Base-by-base conservation (phyloP, 2,888 invertebrate species). In the Cheilosia grossa region DNA sequence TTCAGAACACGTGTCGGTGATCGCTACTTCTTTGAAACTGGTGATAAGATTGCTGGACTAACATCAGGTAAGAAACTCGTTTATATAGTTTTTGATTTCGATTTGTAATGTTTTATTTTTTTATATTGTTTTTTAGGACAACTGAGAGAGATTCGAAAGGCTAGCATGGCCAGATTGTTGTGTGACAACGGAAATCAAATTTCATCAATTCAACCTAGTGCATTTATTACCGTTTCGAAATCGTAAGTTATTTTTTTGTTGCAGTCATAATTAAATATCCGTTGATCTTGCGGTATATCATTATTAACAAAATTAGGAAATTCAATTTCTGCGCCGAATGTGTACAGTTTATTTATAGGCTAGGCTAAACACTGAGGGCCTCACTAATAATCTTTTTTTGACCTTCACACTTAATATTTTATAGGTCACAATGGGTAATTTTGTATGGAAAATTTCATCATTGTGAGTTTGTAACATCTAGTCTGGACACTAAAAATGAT, bases 1-100 rank as follows among this genome's bases (percentile, higher is more conserved):
- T 96, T 95, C 90, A 94, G 96, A 87, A 96, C 97, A 0, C 94
- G 97, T 88, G 95, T 94, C 9, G 97, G 97, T 0, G 98, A 98
- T 92, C 93, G 98, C 81, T 97, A 94, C 92, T 98, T 97, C 94
- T 98, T 94, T 89, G 97, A 96, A 91, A 94, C 95, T 88, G 94
- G 94, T 5, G 93, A 94, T 79, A 93, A 94, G 53, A 91, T 93
- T 2, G 92, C 92, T 44, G 94, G 94, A 30, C 96, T 96, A 88
- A 95, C 95, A 3, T 92, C 93, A 88, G 94, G 95, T 90, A 87
- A 21, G 17, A 40, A 54, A 64, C 7, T 10, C 10, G 30, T 27
- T 13, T n/a, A 5, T 44, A 19, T 51, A 27, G 1, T 4, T 33
- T n/a, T 1, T 13, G 27, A 6, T 19, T 13, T 9, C 6, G 9